Conservation (phyloP, 2,113 vertebrate genomes). For the Peromyscus polionotus region DNA sequence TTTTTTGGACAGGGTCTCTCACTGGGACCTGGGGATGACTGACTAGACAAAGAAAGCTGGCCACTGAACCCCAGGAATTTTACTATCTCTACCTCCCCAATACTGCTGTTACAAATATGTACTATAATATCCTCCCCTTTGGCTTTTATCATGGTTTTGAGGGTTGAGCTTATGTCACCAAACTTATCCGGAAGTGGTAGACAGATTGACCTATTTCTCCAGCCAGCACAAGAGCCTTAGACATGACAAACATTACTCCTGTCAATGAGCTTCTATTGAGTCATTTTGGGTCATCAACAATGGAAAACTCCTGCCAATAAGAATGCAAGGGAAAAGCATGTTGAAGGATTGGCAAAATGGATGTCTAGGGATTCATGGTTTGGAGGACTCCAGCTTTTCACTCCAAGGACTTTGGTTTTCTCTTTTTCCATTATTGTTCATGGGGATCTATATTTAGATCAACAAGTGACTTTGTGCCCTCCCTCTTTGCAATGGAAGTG, state of each 20-base stretch:
- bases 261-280: neutral
- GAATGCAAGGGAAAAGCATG: neutral
- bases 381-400: neutral
- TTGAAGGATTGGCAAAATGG: neutral
- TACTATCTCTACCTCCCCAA: neutral
- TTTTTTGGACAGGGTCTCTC: neutral
- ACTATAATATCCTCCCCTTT: neutral
- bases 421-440: neutral
- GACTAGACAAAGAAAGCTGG: neutral
- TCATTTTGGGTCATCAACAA: neutral
- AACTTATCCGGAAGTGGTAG: neutral
- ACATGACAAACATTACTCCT: neutral
- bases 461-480: neutral
- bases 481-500: neutral
- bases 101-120: neutral
- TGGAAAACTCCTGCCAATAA: neutral
- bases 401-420: neutral
- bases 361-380: neutral
- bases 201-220: neutral
- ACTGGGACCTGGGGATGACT: neutral
- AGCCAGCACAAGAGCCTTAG: neutral
- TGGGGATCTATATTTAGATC: accelerated
- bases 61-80: neutral
- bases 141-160: neutral
- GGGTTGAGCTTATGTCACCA: neutral